phyloP scores from a whole-genome alignment of 1,140 invertebrate genomes.

The Papilio machaon region DNA sequence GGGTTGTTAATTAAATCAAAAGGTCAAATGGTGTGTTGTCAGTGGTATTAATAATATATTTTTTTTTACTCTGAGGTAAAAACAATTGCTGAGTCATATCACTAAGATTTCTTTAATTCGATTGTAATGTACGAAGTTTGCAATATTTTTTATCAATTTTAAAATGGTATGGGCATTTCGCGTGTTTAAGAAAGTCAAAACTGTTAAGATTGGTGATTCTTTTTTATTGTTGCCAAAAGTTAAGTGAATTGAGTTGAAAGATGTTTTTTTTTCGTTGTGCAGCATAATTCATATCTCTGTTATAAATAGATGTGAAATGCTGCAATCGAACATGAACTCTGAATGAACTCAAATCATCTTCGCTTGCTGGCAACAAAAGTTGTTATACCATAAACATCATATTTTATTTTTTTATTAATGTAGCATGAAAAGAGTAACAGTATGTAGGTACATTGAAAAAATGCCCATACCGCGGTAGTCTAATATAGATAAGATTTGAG shows the following conservation, averaged over 20 bases:
- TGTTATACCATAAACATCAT: conserved; percentile 39
- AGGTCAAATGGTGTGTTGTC: conserved; percentile 1
- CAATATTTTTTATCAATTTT: conserved; percentile 40
- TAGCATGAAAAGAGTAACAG: neutral
- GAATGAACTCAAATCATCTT: neutral
- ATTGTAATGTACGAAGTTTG: conserved; percentile 36
- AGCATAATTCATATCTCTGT: neutral
- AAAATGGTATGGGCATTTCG: conserved; percentile 52
- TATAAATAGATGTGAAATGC: neutral
- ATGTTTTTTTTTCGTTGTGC: neutral
- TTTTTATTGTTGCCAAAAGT: conserved; percentile 15
- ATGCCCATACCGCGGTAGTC: conserved; percentile 63
- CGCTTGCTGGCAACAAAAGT: conserved; percentile 13
- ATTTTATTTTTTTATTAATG: conserved; percentile 40
- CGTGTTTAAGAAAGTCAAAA: conserved; percentile 21
- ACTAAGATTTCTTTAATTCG: conserved; percentile 34
- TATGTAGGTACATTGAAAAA: conserved; percentile 20
- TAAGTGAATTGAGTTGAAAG: conserved; percentile 13
- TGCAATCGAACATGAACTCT: neutral
- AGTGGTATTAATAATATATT: neutral
- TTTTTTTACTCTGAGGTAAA: conserved; percentile 11
- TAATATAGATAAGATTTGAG: conserved; percentile 59
- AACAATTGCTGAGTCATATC: conserved; percentile 37
- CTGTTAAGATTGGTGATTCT: conserved; percentile 29
- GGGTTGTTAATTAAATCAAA: neutral